These are phyloP conservation scores for Callyntrura sp. DNA, from an alignment of 2,888 invertebrate genomes.

Conservation along the genomic window DNA sequence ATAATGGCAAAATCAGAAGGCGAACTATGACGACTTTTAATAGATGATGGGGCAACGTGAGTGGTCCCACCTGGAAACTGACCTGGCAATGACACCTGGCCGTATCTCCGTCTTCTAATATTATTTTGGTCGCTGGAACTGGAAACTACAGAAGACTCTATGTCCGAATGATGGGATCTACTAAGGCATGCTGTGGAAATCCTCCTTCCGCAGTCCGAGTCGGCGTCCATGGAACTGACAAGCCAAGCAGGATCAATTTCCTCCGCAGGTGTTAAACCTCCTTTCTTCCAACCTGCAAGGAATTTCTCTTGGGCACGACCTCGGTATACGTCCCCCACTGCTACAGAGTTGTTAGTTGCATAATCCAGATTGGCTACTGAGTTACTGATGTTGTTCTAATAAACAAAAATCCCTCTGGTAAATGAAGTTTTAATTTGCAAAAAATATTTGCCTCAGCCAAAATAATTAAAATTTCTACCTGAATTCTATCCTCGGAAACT, in stretches of 20 bases:
- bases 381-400: slow-evolving; percentile 35
- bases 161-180: slow-evolving; percentile 65
- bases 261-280: slow-evolving; percentile 81
- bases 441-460: not conserved
- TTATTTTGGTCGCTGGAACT: slow-evolving; percentile 52
- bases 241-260: slow-evolving; percentile 83
- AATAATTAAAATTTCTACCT: slow-evolving; percentile 28
- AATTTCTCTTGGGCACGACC: slow-evolving; percentile 82
- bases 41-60: slow-evolving; percentile 1
- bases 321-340: slow-evolving; percentile 81
- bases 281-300: slow-evolving; percentile 83
- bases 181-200: slow-evolving; percentile 66
- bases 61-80: not conserved
- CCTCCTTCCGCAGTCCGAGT: slow-evolving; percentile 80
- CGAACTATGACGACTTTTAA: slow-evolving; percentile 11
- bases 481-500: slow-evolving; percentile 42
- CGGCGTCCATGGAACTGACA: slow-evolving; percentile 82
- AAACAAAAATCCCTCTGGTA: not conserved
- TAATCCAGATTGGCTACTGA: slow-evolving; percentile 62
- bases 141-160: slow-evolving; percentile 61
- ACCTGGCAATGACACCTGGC: slow-evolving; percentile 79
- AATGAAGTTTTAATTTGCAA: not conserved
- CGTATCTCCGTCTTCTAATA: slow-evolving; percentile 75
- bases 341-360: slow-evolving; percentile 80
- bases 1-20: slow-evolving; percentile 4